Evolutionary conservation across 2,888 invertebrate species (phyloP).

Genomic region (Plemyria rubiginata): DNA sequence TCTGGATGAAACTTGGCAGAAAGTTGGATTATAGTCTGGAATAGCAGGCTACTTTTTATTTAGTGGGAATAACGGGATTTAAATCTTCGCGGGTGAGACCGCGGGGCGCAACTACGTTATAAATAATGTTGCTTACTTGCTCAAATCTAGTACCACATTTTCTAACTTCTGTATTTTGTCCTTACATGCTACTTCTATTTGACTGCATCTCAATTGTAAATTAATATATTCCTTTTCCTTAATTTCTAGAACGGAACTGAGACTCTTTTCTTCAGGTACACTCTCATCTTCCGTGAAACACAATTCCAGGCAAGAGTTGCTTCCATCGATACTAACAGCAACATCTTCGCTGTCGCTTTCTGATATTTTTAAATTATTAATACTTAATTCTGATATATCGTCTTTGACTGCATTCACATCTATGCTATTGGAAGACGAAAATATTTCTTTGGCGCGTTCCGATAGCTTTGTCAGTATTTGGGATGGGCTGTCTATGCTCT

Average conservation of each 20-base stretch:
- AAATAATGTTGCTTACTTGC: conserved; percentile 80
- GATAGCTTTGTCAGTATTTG: conserved; percentile 78
- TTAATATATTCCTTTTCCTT: conserved; percentile 79
- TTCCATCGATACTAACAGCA: conserved; percentile 77
- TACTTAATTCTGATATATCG: conserved; percentile 73
- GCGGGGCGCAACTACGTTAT: no score
- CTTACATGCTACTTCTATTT: conserved; percentile 72
- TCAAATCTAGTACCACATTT: conserved; percentile 85
- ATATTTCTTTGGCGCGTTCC: conserved; percentile 82
- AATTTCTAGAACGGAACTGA: conserved; percentile 66
- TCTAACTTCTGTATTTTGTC: conserved; percentile 79
- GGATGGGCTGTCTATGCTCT: conserved; percentile 74
- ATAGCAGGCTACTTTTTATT: no score
- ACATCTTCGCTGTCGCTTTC: conserved; percentile 81
- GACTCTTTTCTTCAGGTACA: conserved; percentile 65
- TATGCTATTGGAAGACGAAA: conserved; percentile 76
- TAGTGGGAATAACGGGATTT: no score
- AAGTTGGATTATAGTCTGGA: no score
- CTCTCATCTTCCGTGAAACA: conserved; percentile 80
- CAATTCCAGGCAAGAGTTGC: conserved; percentile 78
- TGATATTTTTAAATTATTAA: conserved; percentile 75
- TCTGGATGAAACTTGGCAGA: no score
- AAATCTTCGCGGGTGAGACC: no score
- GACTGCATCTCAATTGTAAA: conserved; percentile 82
- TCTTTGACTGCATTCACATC: conserved; percentile 71